These are phyloP conservation scores for Agrilus planipennis DNA, from an alignment of 1,140 invertebrate species.

Conservation along the genomic window DNA sequence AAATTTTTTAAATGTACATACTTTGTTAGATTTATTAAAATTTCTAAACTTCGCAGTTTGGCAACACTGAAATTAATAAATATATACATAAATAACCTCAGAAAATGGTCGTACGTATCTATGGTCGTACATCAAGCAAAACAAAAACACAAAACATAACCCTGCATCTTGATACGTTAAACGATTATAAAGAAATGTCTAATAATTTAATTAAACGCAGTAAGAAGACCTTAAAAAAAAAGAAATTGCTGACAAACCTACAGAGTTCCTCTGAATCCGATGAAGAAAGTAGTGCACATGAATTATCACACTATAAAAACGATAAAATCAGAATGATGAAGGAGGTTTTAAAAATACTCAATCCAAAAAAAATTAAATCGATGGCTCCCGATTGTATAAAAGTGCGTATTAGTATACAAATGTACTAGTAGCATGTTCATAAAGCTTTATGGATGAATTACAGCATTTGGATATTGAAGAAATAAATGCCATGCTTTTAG, in stretches of 20 bases:
- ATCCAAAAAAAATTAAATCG: conserved; percentile 45
- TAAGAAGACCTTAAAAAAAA: too few species aligned
- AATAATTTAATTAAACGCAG: too few species aligned
- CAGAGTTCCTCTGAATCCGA: conserved; percentile 20
- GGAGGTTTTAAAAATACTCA: conserved; percentile 48
- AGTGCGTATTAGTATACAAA: conserved; percentile 20
- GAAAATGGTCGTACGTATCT: too few species aligned
- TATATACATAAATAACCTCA: too few species aligned
- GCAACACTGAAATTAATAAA: too few species aligned
- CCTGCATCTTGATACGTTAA: too few species aligned
- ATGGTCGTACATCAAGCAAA: too few species aligned
- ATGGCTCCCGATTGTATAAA: conserved; percentile 47
- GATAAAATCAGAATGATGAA: conserved; percentile 50
- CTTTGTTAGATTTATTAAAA: too few species aligned
- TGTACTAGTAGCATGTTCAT: background rate
- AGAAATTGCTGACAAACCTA: conserved; percentile 18
- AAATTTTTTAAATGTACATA: too few species aligned
- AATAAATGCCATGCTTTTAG: conserved; percentile 47
- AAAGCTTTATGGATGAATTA: conserved; percentile 12
- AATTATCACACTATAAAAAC: conserved; percentile 45
- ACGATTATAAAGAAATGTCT: too few species aligned
- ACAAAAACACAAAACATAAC: too few species aligned
- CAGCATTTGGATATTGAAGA: conserved; percentile 42
- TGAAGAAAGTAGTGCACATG: conserved; percentile 26
- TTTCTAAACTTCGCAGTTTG: too few species aligned